These are phyloP conservation scores for Seladonia tumulorum DNA, from an alignment of 2,888 invertebrate species.

Conservation along the genomic window DNA sequence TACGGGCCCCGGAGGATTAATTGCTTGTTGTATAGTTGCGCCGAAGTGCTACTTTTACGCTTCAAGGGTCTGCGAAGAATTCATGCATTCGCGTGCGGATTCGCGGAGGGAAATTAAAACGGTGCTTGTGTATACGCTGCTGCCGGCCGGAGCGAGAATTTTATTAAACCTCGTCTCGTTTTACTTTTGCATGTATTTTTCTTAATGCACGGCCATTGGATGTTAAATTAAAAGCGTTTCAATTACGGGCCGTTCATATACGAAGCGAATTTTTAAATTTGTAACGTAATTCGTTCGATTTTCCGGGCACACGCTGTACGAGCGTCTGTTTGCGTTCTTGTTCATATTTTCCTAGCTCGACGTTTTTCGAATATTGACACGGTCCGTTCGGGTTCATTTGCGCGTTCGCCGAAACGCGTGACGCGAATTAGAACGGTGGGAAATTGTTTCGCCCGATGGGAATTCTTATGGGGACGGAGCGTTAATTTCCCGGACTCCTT, in stretches of 20 bases:
- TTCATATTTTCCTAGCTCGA: neutral
- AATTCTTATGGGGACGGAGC: constrained; percentile 2
- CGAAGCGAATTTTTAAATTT: neutral
- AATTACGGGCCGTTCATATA: neutral
- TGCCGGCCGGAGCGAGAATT: neutral
- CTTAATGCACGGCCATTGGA: neutral
- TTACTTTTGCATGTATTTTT: neutral
- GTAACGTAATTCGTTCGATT: neutral
- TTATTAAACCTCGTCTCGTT: neutral
- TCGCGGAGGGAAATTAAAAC: constrained; percentile 5
- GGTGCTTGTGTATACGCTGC: neutral
- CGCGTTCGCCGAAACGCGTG: neutral
- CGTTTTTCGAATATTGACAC: neutral
- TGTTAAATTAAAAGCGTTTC: neutral
- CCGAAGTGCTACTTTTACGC: neutral
- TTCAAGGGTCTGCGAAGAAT: constrained; percentile 13
- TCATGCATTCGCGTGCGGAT: constrained; percentile 9
- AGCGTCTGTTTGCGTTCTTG: neutral
- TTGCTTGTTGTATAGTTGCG: constrained; percentile 16
- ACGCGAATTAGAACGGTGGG: neutral
- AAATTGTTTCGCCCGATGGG: neutral
- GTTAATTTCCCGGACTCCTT: constrained; percentile 30
- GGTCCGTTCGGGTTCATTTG: neutral
- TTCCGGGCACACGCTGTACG: neutral
- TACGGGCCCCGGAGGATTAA: neutral